A percentile compares a stretch with the other conserved stretches of the same genome.
These are phyloP conservation scores for Hyperoplus lanceolatus DNA, from an alignment of 2,797 vertebrate genomes.

Conservation along the genomic window DNA sequence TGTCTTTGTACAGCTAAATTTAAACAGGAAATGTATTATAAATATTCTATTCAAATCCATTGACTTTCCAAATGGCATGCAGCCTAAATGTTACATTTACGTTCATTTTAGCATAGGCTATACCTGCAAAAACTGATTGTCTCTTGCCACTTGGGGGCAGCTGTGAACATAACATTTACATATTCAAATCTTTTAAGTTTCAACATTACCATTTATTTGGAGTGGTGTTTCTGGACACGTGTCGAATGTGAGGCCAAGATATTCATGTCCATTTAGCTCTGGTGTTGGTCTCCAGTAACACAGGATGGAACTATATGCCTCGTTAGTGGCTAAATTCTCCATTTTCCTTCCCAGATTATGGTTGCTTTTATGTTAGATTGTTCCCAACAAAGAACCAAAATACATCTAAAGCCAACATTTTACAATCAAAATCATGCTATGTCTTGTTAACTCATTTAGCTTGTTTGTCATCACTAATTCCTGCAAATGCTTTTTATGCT, in stretches of 20 bases:
- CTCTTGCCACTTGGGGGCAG: neutral
- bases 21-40: neutral
- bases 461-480: neutral
- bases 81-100: neutral
- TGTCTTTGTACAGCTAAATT: neutral
- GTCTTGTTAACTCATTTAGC: neutral
- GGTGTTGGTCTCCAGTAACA: neutral
- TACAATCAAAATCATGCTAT: neutral
- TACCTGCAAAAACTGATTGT: neutral
- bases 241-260: neutral
- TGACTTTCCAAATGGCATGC: neutral
- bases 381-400: neutral
- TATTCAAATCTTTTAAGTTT: neutral
- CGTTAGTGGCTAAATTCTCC: neutral
- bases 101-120: neutral
- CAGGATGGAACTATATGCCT: neutral
- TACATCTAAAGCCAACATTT: neutral
- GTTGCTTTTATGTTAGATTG: neutral
- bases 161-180: neutral
- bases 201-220: neutral
- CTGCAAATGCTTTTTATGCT: neutral
- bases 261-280: neutral
- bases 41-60: neutral
- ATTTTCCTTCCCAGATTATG: neutral
- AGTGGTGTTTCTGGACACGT: neutral